A percentile compares a stretch with the other conserved stretches of the same genome.
These are phyloP conservation scores for Meiosimyza decipiens DNA, from an alignment of 2,888 invertebrate species.

Conservation along the genomic window DNA sequence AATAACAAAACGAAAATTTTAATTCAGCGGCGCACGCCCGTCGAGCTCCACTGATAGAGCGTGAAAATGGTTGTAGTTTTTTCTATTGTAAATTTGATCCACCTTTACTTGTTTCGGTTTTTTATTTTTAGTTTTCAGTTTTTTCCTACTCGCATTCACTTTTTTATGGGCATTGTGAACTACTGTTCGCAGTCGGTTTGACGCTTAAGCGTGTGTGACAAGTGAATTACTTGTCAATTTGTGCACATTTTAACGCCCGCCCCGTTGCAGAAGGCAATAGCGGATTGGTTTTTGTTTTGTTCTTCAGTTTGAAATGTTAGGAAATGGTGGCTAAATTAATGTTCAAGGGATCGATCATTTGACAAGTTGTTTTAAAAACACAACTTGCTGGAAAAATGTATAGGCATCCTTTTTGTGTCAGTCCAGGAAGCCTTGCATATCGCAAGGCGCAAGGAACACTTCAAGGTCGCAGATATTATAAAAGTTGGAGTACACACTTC, in stretches of 20 bases:
- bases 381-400: too few species aligned
- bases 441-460: too few species aligned
- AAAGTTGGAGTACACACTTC: too few species aligned
- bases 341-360: too few species aligned
- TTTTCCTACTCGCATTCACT: not conserved
- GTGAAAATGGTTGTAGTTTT: slow-evolving; percentile 49
- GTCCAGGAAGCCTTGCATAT: too few species aligned
- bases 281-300: not conserved
- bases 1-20: slow-evolving; percentile 20
- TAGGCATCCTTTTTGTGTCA: too few species aligned
- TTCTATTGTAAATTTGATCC: slow-evolving; percentile 28
- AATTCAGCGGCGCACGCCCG: slow-evolving; percentile 31
- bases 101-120: slow-evolving; percentile 21
- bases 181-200: slow-evolving; percentile 47
- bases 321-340: too few species aligned
- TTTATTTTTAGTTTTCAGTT: not conserved
- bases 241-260: slow-evolving; percentile 18
- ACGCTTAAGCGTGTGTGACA: slow-evolving; percentile 44
- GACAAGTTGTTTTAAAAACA: too few species aligned
- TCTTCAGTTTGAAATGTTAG: too few species aligned
- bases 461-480: too few species aligned
- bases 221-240: slow-evolving; percentile 38
- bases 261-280: not conserved
- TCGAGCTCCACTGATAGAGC: slow-evolving; percentile 58
- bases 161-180: not conserved